These are phyloP conservation scores for Sminthopsis crassicaudata DNA, from an alignment of 2,113 vertebrate genomes.

Conservation along the genomic window DNA sequence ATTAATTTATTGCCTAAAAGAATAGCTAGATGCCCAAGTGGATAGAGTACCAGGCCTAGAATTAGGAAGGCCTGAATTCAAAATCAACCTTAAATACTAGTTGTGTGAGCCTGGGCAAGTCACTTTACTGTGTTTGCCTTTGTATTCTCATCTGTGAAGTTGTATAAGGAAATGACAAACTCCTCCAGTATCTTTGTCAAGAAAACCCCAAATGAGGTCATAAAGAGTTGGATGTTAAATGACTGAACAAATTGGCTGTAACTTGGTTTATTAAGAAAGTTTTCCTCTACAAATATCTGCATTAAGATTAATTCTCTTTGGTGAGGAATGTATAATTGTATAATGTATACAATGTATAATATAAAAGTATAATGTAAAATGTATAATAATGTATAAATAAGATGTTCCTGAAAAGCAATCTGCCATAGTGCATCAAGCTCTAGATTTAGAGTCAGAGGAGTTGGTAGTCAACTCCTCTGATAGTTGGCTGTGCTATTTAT, in stretches of 20 bases:
- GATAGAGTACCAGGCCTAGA: neutral
- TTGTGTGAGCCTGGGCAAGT: too few species aligned
- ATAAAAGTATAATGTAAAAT: too few species aligned
- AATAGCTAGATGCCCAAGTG: neutral
- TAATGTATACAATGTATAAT: too few species aligned
- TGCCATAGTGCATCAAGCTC: neutral
- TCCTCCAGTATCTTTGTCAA: too few species aligned
- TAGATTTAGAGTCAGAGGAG: neutral
- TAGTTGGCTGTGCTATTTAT: neutral
- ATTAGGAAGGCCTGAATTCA: too few species aligned
- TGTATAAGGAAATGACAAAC: too few species aligned
- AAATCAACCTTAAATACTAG: too few species aligned
- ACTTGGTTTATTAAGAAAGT: neutral
- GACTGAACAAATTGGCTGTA: neutral
- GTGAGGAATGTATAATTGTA: neutral
- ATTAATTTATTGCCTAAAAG: neutral
- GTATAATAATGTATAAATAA: neutral
- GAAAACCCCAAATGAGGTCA: too few species aligned
- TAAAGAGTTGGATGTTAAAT: too few species aligned
- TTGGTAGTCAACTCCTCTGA: too few species aligned
- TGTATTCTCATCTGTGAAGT: too few species aligned
- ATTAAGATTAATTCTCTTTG: slow-evolving; percentile 1
- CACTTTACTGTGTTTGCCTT: too few species aligned
- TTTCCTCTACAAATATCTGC: neutral
- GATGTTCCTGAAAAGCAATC: neutral